phyloP scores from a whole-genome alignment of 2,113 vertebrate genomes.

The Furnarius figulus region DNA sequence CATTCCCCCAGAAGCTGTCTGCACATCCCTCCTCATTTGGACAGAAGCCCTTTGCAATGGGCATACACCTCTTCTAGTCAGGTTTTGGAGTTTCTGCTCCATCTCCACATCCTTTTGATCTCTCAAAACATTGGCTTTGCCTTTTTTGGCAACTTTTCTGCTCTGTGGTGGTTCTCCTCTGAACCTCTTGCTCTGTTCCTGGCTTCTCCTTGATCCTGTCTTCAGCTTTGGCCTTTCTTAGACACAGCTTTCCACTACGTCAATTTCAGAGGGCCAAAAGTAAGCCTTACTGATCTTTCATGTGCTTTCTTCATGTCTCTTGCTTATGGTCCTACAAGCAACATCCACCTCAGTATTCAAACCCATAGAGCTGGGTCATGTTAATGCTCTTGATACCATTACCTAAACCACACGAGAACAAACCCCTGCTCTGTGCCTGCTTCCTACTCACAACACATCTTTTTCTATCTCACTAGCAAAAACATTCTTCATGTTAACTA shows the following conservation, averaged over 20 bases:
- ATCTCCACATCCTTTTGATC: neutral
- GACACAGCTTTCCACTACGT: neutral
- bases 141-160: neutral
- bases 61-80: neutral
- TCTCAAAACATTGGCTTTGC: neutral
- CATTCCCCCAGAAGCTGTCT: neutral
- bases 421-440: neutral
- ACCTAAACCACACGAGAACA: neutral
- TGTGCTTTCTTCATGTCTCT: neutral
- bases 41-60: neutral
- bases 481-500: neutral
- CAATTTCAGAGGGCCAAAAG: neutral
- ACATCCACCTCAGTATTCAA: neutral
- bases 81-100: neutral
- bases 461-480: neutral
- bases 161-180: neutral
- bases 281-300: neutral
- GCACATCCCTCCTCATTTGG: neutral
- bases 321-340: neutral
- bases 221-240: neutral
- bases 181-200: neutral
- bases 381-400: neutral
- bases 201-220: neutral
- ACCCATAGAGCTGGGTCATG: rapidly evolving
- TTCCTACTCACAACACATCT: neutral